Evolutionary conservation across 2,888 invertebrate species (phyloP).

Genomic region (Hylaea fasciaria): DNA sequence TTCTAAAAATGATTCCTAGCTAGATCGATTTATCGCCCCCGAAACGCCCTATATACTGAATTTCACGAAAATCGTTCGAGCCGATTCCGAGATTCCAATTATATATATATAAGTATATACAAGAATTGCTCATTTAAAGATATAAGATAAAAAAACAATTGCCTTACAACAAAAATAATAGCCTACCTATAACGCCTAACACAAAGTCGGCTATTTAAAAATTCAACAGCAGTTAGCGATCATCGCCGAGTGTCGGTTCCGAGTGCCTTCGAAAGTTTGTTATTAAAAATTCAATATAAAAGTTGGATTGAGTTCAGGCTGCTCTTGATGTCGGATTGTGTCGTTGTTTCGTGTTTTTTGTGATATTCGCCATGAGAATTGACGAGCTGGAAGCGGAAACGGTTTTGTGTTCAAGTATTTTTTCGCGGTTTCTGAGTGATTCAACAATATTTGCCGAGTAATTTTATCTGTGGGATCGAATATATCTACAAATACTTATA

Average conservation of each 20-base stretch:
- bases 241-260: slow-evolving; percentile 26
- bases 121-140: too few relatives aligned
- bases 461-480: too few relatives aligned
- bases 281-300: slow-evolving; percentile 47
- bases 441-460: too few relatives aligned
- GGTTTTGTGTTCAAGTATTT: too few relatives aligned
- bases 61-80: too few relatives aligned
- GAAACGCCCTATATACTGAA: too few relatives aligned
- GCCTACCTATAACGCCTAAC: not conserved
- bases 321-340: slow-evolving; percentile 27
- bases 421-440: too few relatives aligned
- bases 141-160: too few relatives aligned
- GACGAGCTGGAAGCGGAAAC: slow-evolving; percentile 4
- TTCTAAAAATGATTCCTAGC: too few relatives aligned
- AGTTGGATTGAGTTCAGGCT: slow-evolving; percentile 42
- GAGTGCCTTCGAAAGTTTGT: slow-evolving; percentile 29
- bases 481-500: too few relatives aligned
- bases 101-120: not conserved
- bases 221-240: slow-evolving; percentile 24
- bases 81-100: too few relatives aligned
- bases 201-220: slow-evolving; percentile 15
- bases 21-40: too few relatives aligned
- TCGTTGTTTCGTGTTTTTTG: slow-evolving; percentile 18
- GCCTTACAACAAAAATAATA: not conserved
- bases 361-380: slow-evolving; percentile 18